Evolutionary conservation across 2,797 vertebrate species (phyloP).

Genomic region (Salmo trutta): DNA sequence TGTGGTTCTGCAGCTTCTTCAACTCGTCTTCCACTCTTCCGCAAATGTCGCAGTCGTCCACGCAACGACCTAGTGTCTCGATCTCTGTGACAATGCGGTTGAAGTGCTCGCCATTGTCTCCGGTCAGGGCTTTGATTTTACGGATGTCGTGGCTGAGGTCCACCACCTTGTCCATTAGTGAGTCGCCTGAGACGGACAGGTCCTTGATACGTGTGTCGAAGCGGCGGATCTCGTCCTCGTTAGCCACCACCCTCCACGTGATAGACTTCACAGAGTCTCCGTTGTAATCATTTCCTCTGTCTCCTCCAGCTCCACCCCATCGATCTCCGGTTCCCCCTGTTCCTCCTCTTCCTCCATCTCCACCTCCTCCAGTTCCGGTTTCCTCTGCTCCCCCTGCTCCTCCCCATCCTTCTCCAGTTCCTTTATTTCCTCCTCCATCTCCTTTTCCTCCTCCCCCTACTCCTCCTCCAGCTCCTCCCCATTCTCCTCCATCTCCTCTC

Average conservation of each 20-base stretch:
- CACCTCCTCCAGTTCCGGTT: constrained; percentile 24
- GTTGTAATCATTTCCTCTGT: constrained; percentile 39
- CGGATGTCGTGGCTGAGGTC: constrained; percentile 73
- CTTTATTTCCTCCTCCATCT: constrained; percentile 16
- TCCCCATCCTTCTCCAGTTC: constrained; percentile 16
- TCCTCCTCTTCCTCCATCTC: constrained; percentile 8
- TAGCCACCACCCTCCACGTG: constrained; percentile 80
- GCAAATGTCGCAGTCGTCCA: constrained; percentile 68
- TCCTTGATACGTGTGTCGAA: constrained; percentile 78
- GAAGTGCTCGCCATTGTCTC: constrained; percentile 74
- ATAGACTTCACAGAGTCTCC: constrained; percentile 74
- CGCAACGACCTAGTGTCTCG: constrained; percentile 61
- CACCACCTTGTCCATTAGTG: constrained; percentile 70
- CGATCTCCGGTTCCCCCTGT: constrained; percentile 5
- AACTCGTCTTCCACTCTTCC: constrained; percentile 71
- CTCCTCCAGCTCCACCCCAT: constrained; percentile 30
- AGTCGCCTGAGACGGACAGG: constrained; percentile 76
- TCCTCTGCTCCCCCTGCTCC: constrained; percentile 19
- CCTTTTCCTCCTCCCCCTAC: constrained; percentile 27
- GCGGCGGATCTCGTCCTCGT: constrained; percentile 76
- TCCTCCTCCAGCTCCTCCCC: constrained; percentile 31
- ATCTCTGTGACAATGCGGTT: constrained; percentile 76
- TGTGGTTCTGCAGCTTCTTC: constrained; percentile 71
- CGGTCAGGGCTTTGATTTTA: constrained; percentile 74
- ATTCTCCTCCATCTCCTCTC: not conserved